These are phyloP conservation scores for Cassiopea xamachana DNA, from an alignment of 30 jellyfish, hydroid and myxozoan genomes.

Conservation along the genomic window DNA sequence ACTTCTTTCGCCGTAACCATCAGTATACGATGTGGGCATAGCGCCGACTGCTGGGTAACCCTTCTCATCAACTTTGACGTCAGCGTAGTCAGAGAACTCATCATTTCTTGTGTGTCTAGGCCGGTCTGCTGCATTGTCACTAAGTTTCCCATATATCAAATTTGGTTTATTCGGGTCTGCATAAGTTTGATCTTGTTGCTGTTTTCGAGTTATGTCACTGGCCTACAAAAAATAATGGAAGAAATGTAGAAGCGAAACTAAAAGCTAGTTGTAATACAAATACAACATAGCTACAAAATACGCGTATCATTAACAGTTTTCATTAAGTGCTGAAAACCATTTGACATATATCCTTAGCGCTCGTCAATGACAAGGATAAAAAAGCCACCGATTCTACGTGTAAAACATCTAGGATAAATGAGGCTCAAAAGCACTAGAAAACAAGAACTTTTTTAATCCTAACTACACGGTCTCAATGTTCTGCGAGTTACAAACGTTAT, in stretches of 20 bases:
- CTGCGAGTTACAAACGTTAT: too few species aligned
- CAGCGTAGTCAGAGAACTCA: slow-evolving; percentile 48
- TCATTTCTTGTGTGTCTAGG: slow-evolving; percentile 14
- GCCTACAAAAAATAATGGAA: slow-evolving; percentile 8
- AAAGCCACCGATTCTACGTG: too few species aligned
- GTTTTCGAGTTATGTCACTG: not conserved
- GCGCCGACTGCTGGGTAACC: slow-evolving; percentile 61
- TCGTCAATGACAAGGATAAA: too few species aligned
- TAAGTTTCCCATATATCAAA: slow-evolving; percentile 46
- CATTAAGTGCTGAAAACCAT: too few species aligned
- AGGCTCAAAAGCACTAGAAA: too few species aligned
- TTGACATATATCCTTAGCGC: too few species aligned
- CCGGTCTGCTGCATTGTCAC: slow-evolving; percentile 38
- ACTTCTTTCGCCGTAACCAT: slow-evolving; percentile 58
- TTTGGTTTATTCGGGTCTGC: slow-evolving; percentile 34
- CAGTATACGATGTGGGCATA: slow-evolving; percentile 41
- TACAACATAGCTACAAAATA: too few species aligned
- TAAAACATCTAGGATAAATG: too few species aligned
- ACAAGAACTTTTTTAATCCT: too few species aligned
- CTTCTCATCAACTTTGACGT: slow-evolving; percentile 33
- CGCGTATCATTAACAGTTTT: too few species aligned
- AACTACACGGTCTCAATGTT: too few species aligned
- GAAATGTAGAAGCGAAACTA: not conserved
- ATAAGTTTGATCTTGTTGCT: slow-evolving; percentile 42
- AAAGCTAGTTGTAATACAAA: too few species aligned